These are phyloP conservation scores for Saimiri boliviensis DNA, from an alignment of 2,113 vertebrate genomes.

Conservation along the genomic window DNA sequence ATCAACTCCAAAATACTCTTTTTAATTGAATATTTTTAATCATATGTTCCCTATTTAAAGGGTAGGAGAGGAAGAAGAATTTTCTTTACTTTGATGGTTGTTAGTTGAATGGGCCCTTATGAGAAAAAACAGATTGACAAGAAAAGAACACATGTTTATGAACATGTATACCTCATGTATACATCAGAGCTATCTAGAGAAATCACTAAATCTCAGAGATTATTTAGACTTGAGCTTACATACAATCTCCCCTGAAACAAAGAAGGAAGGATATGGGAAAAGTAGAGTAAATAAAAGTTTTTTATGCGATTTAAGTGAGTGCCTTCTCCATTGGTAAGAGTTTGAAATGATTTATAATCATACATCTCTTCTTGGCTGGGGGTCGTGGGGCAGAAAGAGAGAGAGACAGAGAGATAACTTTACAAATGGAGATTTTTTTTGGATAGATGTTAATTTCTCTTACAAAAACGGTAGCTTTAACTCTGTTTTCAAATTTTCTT, in stretches of 20 bases:
- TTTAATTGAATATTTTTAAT: slow-evolving; percentile 29
- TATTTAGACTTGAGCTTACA: background rate
- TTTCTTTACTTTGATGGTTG: background rate
- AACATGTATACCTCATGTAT: background rate
- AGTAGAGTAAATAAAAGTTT: background rate
- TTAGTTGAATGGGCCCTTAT: background rate
- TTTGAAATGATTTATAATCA: background rate
- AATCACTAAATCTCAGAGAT: background rate
- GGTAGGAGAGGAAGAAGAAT: background rate
- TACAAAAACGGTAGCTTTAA: background rate
- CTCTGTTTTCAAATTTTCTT: background rate
- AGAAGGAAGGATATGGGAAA: background rate
- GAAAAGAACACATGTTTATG: background rate
- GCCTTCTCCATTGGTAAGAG: background rate
- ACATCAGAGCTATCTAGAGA: background rate
- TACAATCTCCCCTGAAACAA: background rate
- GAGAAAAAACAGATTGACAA: background rate
- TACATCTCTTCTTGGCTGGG: background rate
- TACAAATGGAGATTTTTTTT: background rate
- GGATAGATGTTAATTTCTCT: background rate
- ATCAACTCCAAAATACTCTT: slow-evolving; percentile 23
- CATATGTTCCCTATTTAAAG: background rate
- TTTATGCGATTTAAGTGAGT: background rate
- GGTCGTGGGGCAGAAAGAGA: background rate
- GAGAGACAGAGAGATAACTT: background rate